Evolutionary conservation across 2,113 vertebrate species (phyloP).

Genomic region (Pelvicachromis taeniatus): DNA sequence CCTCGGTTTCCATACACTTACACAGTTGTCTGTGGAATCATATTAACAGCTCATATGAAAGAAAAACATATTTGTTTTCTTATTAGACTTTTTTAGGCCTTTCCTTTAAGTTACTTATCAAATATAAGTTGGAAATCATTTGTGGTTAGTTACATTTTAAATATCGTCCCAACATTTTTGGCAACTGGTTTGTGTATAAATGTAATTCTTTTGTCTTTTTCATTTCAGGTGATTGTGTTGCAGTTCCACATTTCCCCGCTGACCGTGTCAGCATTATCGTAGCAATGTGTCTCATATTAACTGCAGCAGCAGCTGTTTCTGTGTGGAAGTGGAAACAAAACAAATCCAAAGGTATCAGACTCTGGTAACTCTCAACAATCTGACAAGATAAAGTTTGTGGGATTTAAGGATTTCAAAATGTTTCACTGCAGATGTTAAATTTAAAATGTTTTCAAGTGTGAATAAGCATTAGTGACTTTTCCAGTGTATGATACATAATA

Average conservation of each 20-base stretch:
- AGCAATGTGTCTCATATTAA: neutral
- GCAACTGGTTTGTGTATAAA: rapidly evolving
- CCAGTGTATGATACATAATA: neutral
- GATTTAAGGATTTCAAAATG: too few relatives aligned
- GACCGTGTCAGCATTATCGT: neutral
- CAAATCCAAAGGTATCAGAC: neutral
- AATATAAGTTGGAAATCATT: too few relatives aligned
- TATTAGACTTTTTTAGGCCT: neutral
- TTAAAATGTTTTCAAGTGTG: too few relatives aligned
- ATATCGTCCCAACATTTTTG: neutral
- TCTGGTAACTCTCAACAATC: neutral
- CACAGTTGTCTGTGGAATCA: rapidly evolving
- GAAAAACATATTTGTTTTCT: neutral
- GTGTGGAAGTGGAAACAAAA: neutral
- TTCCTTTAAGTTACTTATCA: too few relatives aligned
- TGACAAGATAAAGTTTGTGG: neutral
- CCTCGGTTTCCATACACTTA: neutral
- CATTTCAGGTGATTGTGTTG: neutral
- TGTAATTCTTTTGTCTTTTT: rapidly evolving
- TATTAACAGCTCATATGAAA: neutral
- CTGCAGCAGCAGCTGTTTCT: neutral
- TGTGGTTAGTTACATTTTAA: too few relatives aligned
- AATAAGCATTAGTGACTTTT: neutral
- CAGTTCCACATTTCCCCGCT: neutral
- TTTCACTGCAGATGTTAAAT: too few relatives aligned